Evolutionary conservation across 2,888 invertebrate genomes (phyloP), one percentile per base, ranked within the genome.

Genomic region (Alviniconcha strummeri): DNA sequence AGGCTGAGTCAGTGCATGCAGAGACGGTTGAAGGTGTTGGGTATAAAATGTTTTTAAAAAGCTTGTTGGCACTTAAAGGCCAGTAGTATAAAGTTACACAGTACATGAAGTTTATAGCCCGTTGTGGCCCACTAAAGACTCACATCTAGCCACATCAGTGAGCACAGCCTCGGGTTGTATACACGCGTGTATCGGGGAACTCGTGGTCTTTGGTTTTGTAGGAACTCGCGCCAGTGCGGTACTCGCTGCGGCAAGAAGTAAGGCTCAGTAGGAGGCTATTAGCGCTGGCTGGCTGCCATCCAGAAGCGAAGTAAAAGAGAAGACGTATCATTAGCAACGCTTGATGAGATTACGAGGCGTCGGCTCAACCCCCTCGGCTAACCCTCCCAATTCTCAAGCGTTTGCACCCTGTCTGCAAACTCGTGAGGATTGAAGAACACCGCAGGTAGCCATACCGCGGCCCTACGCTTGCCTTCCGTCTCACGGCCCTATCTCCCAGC

Each of bases 321-420:
- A 78, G 78, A 78, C 78, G 19, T 78, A 64, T 78, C 78, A 78
- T 78, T 78, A 78, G 78, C 78, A 60, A 78, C 78, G 56, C 19
- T 64, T 78, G 78, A 78, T 78, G 78, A 64, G 78, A 78, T 78
- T 78, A 78, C 78, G 78, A 78, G 78, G 78, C 78, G 52, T 6
- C 17, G 5, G 15, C n/a, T n/a, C 13, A 13, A 69, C 69, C 64
- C 17, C 69, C 69, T 69, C 69, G 69, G 69, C 69, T 69, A 69
- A 69, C 69, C n/a, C 69, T 69, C 69, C 69, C 13, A 69, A 17
- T 17, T n/a, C 19, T 9, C 19, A 19, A 36, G 15, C 36, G n/a
- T 8, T 72, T n/a, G n/a, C 19, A 9, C 19, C 15, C 19, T 72
- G 19, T 17, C 13, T 15, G 72, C 36, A n/a, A 60, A 60, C 60